phyloP scores from a whole-genome alignment of 2,797 vertebrate genomes.

The Malurus splendens region DNA sequence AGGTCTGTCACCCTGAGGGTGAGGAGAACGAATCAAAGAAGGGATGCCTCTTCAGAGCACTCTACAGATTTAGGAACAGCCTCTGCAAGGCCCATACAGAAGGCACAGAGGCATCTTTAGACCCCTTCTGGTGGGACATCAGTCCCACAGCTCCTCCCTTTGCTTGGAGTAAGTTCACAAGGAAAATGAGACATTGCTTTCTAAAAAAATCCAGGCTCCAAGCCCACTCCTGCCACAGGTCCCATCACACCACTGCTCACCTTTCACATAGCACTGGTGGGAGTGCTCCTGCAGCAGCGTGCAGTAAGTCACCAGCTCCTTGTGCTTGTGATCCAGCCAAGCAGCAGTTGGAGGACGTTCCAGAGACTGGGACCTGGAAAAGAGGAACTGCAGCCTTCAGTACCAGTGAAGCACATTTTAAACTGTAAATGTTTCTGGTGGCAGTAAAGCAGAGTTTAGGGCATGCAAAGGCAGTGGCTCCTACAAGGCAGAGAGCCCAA shows the following conservation, averaged over 20 bases:
- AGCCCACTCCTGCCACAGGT: neutral
- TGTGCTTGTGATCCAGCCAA: conserved; percentile 89
- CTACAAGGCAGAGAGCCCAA: neutral
- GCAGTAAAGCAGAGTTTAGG: neutral
- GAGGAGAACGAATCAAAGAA: neutral
- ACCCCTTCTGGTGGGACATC: neutral
- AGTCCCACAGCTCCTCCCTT: neutral
- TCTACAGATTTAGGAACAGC: neutral
- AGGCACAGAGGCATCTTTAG: neutral
- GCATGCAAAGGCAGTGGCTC: neutral
- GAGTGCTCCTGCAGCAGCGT: conserved; percentile 91
- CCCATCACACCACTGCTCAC: conserved; percentile 33
- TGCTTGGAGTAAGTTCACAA: neutral
- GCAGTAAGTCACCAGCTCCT: conserved; percentile 89
- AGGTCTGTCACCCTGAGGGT: neutral
- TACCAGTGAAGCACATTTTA: neutral
- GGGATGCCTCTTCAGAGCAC: neutral
- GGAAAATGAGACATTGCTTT: neutral
- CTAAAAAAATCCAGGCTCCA: neutral
- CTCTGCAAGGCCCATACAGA: neutral
- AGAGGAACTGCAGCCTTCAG: neutral
- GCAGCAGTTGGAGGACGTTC: conserved; percentile 79
- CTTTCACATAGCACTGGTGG: conserved; percentile 89
- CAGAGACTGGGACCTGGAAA: conserved; percentile 83
- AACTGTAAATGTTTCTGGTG: neutral